Base-by-base conservation (phyloP, 2,888 invertebrate genomes). In the Andrena marginata region DNA sequence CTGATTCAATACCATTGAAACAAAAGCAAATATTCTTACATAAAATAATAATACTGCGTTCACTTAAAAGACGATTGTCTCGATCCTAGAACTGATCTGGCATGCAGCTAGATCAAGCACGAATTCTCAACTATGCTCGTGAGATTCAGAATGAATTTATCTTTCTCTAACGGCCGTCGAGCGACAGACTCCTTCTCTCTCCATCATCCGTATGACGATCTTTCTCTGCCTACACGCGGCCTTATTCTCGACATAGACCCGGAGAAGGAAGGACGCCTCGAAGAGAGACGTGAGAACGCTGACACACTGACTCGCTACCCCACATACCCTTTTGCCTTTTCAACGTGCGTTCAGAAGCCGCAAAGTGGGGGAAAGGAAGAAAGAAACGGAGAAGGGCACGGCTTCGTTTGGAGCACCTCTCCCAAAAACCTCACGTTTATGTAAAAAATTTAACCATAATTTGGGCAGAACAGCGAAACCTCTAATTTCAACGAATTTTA, bases 231-330 rank as follows among this genome's bases (percentile, higher is more conserved):
- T 85, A 87, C 91, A 84, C 85, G 89, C 92, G 93, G 93, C 94
- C 93, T 93, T 93, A 93, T 93, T 94, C 93, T 89, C 88, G 89
- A 80, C 83, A 86, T 87, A 91, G 86, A 90, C 71, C 84, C 85
- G 87, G 89, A 90, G 87, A 84, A 90, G 89, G 90, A 89, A 89
- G 89, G 90, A 91, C 89, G 90, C 86, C 84, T 60, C 85, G 88
- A 87, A 89, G 89, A 90, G 89, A 93, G 90, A 92, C 88, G 91
- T 89, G 91, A 91, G 91, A 90, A 93, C 92, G 93, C 93, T 94
- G 94, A 94, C 94, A 94, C 87, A 94, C 94, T 94, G 93, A 94
- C 94, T 94, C 93, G 93, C 93, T 94, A 94, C 92, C 94, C 94
- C 93, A 94, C 94, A 94, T 94, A 94, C 92, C 93, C 94, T 93